Evolutionary conservation across 2,113 vertebrate genomes (phyloP).

Genomic region (Eretmochelys imbricata): DNA sequence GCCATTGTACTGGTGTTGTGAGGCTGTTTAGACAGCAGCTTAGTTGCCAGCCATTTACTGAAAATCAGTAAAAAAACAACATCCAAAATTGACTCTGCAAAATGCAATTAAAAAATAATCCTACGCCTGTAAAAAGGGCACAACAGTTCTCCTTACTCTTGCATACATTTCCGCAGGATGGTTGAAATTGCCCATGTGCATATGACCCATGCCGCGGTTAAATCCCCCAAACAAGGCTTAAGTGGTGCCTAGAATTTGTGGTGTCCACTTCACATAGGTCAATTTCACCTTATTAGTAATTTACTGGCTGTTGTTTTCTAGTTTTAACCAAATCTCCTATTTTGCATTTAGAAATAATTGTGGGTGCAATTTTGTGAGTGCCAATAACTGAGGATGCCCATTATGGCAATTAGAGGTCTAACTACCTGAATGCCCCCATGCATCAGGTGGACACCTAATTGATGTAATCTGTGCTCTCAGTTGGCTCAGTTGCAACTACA

Average conservation of each 20-base stretch:
- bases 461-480: neutral
- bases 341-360: neutral
- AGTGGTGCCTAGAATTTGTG: too few species aligned
- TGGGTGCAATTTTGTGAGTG: neutral
- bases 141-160: neutral
- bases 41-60: neutral
- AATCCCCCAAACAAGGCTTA: neutral
- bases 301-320: neutral
- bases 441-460: neutral
- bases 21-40: neutral
- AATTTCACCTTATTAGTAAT: neutral
- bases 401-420: neutral
- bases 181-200: neutral
- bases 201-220: neutral
- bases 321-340: too few species aligned
- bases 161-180: neutral
- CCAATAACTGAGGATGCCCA: neutral
- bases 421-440: neutral
- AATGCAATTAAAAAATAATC: neutral
- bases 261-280: neutral
- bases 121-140: accelerated
- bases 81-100: accelerated
- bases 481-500: neutral
- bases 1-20: neutral
- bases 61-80: neutral